Evolutionary conservation across 2,797 vertebrate species (phyloP).

Genomic region (Hemitrygon akajei): DNA sequence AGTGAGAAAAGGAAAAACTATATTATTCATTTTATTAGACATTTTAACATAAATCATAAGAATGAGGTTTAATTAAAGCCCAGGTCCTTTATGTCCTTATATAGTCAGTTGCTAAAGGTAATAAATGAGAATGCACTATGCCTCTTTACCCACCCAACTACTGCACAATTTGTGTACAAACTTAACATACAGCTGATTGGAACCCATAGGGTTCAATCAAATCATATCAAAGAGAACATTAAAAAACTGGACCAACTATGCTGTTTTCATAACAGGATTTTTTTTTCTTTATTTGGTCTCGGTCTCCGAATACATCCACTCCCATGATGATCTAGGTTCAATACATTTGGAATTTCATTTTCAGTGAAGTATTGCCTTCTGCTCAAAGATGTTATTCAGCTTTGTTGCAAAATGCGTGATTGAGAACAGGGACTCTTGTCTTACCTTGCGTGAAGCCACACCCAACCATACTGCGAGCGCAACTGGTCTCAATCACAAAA

Average conservation of each 20-base stretch:
- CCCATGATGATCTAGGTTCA: background rate
- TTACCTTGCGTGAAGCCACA: background rate
- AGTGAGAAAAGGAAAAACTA: no score
- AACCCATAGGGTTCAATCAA: background rate
- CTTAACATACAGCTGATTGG: background rate
- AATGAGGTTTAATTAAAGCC: no score
- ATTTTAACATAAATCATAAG: no score
- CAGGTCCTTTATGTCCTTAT: no score
- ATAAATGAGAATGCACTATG: no score
- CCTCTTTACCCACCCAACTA: no score
- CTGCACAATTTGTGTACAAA: background rate
- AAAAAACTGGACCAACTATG: background rate
- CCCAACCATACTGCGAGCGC: background rate
- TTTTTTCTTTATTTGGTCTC: background rate
- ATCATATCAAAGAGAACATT: background rate
- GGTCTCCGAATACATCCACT: background rate
- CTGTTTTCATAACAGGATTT: background rate
- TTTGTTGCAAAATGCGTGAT: background rate
- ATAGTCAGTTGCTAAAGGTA: no score
- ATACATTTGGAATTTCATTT: background rate
- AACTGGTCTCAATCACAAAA: background rate
- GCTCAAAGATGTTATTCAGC: background rate
- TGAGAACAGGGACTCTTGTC: background rate
- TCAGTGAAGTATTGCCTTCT: background rate
- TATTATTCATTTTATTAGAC: no score